Conservation (phyloP, 1,140 invertebrate genomes). For the Bombus breviceps region DNA sequence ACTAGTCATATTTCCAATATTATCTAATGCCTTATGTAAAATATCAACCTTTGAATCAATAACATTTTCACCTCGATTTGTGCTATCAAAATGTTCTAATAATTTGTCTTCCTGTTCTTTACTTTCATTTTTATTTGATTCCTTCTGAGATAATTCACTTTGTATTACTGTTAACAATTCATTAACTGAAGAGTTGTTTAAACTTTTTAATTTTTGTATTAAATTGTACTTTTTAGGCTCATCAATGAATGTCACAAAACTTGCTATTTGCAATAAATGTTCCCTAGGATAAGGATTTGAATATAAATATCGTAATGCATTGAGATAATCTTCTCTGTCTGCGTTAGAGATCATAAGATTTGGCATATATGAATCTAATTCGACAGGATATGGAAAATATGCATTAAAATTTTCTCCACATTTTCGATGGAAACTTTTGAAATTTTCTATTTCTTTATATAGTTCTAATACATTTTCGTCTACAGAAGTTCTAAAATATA, state of each 20-base stretch:
- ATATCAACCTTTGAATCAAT: not conserved
- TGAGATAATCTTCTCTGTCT: conserved; percentile 69
- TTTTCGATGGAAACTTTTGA: conserved; percentile 69
- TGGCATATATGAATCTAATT: conserved; percentile 60
- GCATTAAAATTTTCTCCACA: conserved; percentile 55
- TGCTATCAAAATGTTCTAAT: not conserved
- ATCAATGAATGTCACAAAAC: conserved; percentile 41
- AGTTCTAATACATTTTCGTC: conserved; percentile 69
- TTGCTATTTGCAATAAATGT: conserved; percentile 48
- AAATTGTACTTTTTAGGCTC: conserved; percentile 38
- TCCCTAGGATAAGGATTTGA: conserved; percentile 50
- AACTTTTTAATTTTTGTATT: conserved; percentile 39
- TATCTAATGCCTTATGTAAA: not conserved
- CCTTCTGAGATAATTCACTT: conserved; percentile 13
- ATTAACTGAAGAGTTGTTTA: not conserved
- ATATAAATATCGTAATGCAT: conserved; percentile 67
- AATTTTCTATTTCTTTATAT: conserved; percentile 74
- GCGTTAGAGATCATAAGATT: conserved; percentile 71
- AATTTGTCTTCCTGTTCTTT: conserved; percentile 4
- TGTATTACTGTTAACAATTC: conserved; percentile 52
- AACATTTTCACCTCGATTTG: not conserved
- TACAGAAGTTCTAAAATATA: conserved; percentile 58
- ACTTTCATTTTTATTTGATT: conserved; percentile 45
- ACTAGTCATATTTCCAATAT: not conserved
- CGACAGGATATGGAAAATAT: conserved; percentile 74